Percentiles rank a stretch among this genome's conserved stretches.
Evolutionary conservation across 2,888 invertebrate species (phyloP).

Genomic region (Tanytarsus gracilentus): DNA sequence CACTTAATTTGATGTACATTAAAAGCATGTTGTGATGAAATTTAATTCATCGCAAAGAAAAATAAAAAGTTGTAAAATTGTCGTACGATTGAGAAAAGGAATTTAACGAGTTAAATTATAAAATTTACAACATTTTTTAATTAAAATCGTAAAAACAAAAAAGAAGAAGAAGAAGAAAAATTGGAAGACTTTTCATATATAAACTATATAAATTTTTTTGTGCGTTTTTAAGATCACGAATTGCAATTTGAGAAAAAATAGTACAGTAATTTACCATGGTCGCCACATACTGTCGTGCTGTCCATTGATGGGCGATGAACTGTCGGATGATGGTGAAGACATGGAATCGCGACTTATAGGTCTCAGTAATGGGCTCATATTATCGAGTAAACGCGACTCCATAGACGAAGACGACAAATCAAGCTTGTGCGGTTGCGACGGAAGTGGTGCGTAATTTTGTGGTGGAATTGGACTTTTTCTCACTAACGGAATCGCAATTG

Average conservation of each 20-base stretch:
- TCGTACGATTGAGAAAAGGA: conserved; percentile 26
- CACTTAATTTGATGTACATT: too few relatives aligned
- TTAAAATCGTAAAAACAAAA: background rate
- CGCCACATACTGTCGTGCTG: conserved; percentile 23
- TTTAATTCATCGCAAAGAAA: background rate
- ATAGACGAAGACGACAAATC: background rate
- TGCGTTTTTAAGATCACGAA: background rate
- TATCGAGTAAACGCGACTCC: background rate
- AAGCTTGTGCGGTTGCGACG: background rate
- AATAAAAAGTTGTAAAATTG: background rate
- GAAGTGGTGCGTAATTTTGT: conserved; percentile 17
- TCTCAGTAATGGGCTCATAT: conserved; percentile 13
- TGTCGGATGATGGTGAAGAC: background rate
- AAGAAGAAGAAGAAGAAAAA: background rate
- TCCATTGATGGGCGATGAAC: background rate
- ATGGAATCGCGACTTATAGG: conserved; percentile 22
- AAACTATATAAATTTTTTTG: background rate
- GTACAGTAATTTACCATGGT: conserved; percentile 23
- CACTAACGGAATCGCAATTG: conserved; percentile 21
- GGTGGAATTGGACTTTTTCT: conserved; percentile 25
- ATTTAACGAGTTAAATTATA: background rate
- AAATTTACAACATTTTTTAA: conserved; percentile 22
- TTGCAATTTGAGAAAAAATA: conserved; percentile 14
- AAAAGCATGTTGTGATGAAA: background rate
- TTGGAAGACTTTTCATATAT: conserved; percentile 21